Percentiles rank a stretch among this genome's conserved stretches.
phyloP scores from a whole-genome alignment of 1,140 invertebrate genomes.

The Antheraea mylitta region DNA sequence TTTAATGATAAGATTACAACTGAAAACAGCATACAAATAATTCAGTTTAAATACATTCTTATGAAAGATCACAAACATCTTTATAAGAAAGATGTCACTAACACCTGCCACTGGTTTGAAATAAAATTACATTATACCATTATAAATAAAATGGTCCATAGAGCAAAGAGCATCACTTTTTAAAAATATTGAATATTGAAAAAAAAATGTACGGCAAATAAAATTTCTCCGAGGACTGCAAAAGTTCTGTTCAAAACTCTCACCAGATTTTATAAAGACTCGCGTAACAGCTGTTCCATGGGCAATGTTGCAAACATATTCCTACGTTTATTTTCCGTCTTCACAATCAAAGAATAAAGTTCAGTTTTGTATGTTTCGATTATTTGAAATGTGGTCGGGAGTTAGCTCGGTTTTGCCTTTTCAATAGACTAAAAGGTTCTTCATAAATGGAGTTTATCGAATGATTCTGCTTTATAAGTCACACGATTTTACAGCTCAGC shows the following conservation, averaged over 20 bases:
- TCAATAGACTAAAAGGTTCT: conserved; percentile 4
- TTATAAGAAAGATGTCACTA: no score
- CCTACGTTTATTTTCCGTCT: not conserved
- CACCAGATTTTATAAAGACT: conserved; percentile 4
- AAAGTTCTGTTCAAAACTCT: not conserved
- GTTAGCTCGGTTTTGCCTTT: not conserved
- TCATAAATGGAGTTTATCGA: conserved; percentile 1
- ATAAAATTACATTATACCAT: no score
- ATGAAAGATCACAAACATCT: no score
- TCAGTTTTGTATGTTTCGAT: not conserved
- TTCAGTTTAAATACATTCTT: no score
- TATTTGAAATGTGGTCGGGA: not conserved
- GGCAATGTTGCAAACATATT: not conserved
- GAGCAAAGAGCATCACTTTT: not conserved
- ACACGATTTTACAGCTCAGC: not conserved
- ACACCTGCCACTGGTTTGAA: no score
- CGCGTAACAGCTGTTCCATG: not conserved
- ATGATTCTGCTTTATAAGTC: not conserved
- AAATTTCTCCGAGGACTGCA: not conserved
- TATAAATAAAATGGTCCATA: not conserved
- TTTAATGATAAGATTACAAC: no score
- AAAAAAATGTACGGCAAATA: not conserved
- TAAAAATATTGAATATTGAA: not conserved
- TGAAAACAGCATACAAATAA: no score
- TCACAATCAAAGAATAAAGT: not conserved